phyloP scores from a whole-genome alignment of 2,888 invertebrate species.

The Eristalis arbustorum region DNA sequence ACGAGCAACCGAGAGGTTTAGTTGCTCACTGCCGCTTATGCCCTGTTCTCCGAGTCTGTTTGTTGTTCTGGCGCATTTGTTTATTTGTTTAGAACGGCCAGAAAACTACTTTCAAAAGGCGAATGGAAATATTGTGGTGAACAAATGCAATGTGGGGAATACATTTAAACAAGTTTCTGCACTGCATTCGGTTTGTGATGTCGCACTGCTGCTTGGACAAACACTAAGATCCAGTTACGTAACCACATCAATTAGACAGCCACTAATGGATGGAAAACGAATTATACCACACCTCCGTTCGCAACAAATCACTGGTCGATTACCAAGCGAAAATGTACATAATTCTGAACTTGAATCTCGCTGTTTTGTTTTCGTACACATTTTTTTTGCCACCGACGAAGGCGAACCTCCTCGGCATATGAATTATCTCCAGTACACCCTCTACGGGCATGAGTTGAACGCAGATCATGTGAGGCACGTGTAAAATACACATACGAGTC shows the following conservation, averaged over 20 bases:
- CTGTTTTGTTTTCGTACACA: constrained; percentile 1
- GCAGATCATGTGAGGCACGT: constrained; percentile 32
- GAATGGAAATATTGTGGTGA: not conserved
- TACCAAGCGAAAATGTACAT: not conserved
- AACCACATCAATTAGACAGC: no score
- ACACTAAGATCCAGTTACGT: no score
- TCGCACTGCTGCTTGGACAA: not conserved
- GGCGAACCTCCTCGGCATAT: not conserved
- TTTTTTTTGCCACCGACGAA: not conserved
- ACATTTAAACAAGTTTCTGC: not conserved
- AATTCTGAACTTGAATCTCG: constrained; percentile 29
- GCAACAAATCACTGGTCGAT: not conserved
- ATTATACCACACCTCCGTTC: not conserved
- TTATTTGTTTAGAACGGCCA: not conserved
- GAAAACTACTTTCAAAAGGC: not conserved
- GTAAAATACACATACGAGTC: not conserved
- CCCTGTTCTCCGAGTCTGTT: not conserved
- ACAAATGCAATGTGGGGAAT: not conserved
- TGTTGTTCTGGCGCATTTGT: not conserved
- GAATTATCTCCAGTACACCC: constrained; percentile 1
- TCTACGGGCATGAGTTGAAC: not conserved
- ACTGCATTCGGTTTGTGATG: no score
- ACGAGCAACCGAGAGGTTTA: not conserved
- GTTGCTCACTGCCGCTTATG: not conserved
- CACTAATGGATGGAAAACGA: no score